These are phyloP conservation scores for Lasioglossum malachurum DNA, from an alignment of 2,888 invertebrate genomes.

Conservation along the genomic window DNA sequence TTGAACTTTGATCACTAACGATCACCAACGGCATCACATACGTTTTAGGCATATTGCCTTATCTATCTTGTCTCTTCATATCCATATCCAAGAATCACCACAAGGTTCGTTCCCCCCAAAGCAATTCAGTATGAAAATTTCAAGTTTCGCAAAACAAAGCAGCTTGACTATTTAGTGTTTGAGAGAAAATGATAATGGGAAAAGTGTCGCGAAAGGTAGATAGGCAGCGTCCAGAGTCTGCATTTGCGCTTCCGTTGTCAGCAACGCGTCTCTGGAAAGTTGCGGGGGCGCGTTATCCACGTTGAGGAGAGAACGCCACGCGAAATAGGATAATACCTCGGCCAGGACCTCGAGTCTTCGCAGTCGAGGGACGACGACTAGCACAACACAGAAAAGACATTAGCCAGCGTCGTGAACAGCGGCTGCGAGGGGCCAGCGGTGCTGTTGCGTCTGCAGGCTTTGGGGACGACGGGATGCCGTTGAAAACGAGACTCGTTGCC, in stretches of 20 bases:
- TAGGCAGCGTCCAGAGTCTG: neutral
- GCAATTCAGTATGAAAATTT: neutral
- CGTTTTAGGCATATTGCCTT: neutral
- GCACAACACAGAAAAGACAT: conserved; percentile 85
- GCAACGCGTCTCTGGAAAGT: conserved; percentile 27
- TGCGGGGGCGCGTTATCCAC: conserved; percentile 62
- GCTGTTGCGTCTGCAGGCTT: conserved; percentile 61
- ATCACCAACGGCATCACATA: too few relatives aligned
- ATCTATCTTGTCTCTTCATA: neutral
- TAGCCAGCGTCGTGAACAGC: conserved; percentile 78
- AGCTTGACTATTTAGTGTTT: neutral
- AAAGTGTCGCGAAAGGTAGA: neutral
- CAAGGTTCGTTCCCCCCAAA: too few relatives aligned
- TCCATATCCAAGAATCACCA: neutral
- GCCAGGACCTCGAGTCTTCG: conserved; percentile 68
- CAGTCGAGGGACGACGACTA: conserved; percentile 80
- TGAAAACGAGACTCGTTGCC: conserved; percentile 76
- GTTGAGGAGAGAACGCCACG: conserved; percentile 60
- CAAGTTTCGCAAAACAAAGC: neutral
- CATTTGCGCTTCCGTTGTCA: conserved; percentile 7
- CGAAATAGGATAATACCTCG: conserved; percentile 81
- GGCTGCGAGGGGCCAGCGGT: conserved; percentile 66
- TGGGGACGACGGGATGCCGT: conserved; percentile 70
- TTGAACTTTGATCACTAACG: too few relatives aligned
- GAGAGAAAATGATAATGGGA: neutral